These are phyloP conservation scores for Pseudocheirus occidentalis DNA, from an alignment of 2,797 vertebrate genomes.

Conservation along the genomic window DNA sequence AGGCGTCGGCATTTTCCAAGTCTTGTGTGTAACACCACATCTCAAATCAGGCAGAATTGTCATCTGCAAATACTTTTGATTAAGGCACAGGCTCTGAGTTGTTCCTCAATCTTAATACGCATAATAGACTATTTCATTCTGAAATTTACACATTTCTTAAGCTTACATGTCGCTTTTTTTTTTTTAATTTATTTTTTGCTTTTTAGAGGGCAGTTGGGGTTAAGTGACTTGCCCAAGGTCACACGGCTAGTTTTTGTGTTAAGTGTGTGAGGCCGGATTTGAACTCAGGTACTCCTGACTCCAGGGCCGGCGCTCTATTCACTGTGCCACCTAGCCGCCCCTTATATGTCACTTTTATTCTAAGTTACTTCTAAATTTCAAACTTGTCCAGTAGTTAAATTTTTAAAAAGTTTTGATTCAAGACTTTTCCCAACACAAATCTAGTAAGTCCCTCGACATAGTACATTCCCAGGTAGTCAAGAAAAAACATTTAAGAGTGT, in stretches of 20 bases:
- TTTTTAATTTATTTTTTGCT: too few species aligned
- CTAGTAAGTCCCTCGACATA: neutral
- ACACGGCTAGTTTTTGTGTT: too few species aligned
- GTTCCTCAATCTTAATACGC: neutral
- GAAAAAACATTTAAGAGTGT: neutral
- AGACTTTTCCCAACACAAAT: neutral
- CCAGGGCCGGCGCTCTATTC: too few species aligned
- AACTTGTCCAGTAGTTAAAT: neutral
- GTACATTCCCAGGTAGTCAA: neutral
- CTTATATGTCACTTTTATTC: neutral
- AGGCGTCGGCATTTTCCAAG: constrained; percentile 20
- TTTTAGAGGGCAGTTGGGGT: too few species aligned
- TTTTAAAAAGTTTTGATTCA: neutral
- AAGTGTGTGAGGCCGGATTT: too few species aligned
- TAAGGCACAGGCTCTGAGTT: neutral
- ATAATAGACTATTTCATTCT: neutral
- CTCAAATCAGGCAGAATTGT: constrained; percentile 1
- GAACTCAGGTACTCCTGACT: too few species aligned
- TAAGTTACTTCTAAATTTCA: neutral
- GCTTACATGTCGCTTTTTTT: neutral
- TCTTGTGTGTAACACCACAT: neutral
- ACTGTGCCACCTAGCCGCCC: too few species aligned
- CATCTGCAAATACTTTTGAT: neutral
- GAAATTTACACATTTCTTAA: neutral
- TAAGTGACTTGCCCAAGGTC: too few species aligned